Percentiles rank a stretch among this genome's conserved stretches.
phyloP scores from a whole-genome alignment of 2,797 vertebrate genomes.

The Karalla daura region DNA sequence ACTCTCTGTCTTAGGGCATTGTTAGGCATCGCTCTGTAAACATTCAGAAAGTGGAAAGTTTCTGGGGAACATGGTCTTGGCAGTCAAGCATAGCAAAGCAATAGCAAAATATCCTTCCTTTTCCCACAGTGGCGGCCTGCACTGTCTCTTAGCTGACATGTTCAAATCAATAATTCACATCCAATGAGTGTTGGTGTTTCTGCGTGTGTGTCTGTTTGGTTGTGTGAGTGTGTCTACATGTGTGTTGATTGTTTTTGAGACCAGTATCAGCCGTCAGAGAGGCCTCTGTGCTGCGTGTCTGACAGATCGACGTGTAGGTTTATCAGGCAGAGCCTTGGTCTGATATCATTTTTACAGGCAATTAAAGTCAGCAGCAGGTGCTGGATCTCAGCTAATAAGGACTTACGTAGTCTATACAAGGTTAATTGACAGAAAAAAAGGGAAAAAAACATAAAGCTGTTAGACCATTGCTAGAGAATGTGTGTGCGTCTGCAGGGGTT shows the following conservation, averaged over 20 bases:
- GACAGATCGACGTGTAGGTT: constrained; percentile 75
- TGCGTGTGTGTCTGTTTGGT: constrained; percentile 8
- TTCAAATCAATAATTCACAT: constrained; percentile 84
- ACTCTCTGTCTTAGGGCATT: constrained; percentile 59
- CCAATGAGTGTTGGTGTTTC: constrained; percentile 53
- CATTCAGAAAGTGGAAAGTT: constrained; percentile 67
- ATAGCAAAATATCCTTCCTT: constrained; percentile 68
- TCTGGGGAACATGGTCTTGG: constrained; percentile 44
- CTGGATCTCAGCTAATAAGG: constrained; percentile 70
- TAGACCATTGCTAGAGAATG: constrained; percentile 23
- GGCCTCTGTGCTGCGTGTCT: constrained; percentile 44
- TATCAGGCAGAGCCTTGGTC: constrained; percentile 74
- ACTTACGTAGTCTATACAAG: constrained; percentile 63
- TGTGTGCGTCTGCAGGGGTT: constrained; percentile 33
- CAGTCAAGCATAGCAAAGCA: constrained; percentile 69
- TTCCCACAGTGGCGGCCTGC: constrained; percentile 63
- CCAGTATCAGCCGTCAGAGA: constrained; percentile 46
- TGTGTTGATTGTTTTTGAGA: constrained; percentile 49
- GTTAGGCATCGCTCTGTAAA: constrained; percentile 61
- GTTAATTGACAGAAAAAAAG: constrained; percentile 66
- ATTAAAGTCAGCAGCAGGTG: constrained; percentile 76
- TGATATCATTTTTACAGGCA: constrained; percentile 79
- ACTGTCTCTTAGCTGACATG: constrained; percentile 79
- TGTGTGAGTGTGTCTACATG: constrained; percentile 15
- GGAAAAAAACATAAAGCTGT: constrained; percentile 15